Evolutionary conservation across 2,113 vertebrate species (phyloP), one percentile per base, ranked within the genome.

Genomic region (Dicaeum eximium): DNA sequence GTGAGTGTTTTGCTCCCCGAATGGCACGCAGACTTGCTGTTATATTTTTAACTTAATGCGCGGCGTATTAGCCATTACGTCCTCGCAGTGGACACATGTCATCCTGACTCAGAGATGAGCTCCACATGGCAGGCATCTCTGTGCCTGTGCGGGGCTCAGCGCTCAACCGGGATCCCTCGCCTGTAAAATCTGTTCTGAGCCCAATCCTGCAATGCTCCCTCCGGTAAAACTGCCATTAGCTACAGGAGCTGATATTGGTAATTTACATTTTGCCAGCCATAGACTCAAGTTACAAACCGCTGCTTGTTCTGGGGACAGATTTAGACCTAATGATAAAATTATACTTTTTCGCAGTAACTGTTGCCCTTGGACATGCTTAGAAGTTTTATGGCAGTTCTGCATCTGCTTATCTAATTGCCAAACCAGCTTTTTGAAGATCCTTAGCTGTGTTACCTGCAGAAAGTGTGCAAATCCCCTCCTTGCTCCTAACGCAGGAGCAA

Each of bases 311-410:
- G 79, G 96, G 96, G 95, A 97, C 96, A 96, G 96, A 96, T 97
- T 97, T 97, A 96, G 95, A 92, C 95, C 90, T 95, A 97, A 97
- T 96, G 96, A 97, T 95, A 93, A 96, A 97, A 97, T 97, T 95
- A 96, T 94, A 95, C 88, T 95, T 97, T 95, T 95, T 94, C 11
- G 1, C 92, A 86, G 54, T 92, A 90, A 88, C 92, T 91, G 71
- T 82, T 94, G 96, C 96, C 96, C 95, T 97, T 95, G 92, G 94
- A 96, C 95, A 97, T 93, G 92, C 86, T 94, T 78, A 73, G 86
- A 95, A 95, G 95, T 96, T 96, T 97, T 85, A 95, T 91, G 51
- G 74, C 95, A 95, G 86, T 96, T 89, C 93, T 96, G 92, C 96
- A 95, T 87, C 96, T 97, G 95, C 87, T 94, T 81, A 89, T 87